These are phyloP conservation scores for Henricia sp. DNA, from an alignment of 53 echinoderm and acorn worm genomes.

Conservation along the genomic window DNA sequence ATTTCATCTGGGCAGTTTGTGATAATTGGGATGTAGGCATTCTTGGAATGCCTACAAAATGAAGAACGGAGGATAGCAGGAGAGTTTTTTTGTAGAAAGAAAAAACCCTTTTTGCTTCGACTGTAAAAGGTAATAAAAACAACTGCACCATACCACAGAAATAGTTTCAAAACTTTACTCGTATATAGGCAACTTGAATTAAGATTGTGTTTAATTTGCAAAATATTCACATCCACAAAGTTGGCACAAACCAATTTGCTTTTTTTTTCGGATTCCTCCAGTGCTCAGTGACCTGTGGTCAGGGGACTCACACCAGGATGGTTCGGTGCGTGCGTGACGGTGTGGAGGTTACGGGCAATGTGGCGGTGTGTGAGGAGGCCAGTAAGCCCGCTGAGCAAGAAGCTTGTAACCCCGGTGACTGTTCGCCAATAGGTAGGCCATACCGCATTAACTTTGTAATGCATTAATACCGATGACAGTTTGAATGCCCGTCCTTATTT, in stretches of 20 bases:
- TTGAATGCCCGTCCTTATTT: neutral
- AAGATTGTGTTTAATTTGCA: neutral
- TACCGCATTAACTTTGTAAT: neutral
- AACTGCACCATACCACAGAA: neutral
- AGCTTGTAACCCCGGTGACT: slow-evolving; percentile 3
- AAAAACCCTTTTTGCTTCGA: neutral
- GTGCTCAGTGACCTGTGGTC: slow-evolving; percentile 66
- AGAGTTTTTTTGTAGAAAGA: neutral
- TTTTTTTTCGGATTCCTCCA: neutral
- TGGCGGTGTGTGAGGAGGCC: neutral
- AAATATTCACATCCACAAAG: neutral
- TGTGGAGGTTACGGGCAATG: slow-evolving; percentile 25
- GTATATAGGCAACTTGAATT: too few relatives aligned
- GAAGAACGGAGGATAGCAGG: neutral
- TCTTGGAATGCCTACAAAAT: neutral
- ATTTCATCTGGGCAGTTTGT: neutral
- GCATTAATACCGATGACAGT: neutral
- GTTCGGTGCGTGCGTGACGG: slow-evolving; percentile 56
- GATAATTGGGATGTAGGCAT: neutral
- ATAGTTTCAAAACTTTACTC: neutral
- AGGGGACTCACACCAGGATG: slow-evolving; percentile 48
- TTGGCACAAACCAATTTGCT: neutral
- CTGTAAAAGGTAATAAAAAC: neutral
- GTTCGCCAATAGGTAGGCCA: slow-evolving; percentile 29
- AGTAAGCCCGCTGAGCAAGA: neutral